Evolutionary conservation across 2,888 invertebrate genomes (phyloP).

Genomic region (Neelides folsomi): DNA sequence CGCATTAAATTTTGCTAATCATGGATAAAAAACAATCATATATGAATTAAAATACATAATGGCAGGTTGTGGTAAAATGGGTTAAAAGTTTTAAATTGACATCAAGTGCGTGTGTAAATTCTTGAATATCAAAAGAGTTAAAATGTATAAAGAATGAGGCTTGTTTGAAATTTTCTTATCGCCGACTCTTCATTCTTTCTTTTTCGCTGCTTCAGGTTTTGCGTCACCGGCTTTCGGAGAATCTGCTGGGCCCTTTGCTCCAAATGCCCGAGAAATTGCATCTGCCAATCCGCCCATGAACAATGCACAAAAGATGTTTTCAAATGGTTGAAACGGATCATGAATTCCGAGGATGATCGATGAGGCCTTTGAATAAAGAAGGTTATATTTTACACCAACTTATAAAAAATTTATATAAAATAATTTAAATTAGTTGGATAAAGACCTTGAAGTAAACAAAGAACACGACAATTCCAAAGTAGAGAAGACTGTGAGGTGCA

Average conservation of each 20-base stretch:
- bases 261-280: slow-evolving; percentile 76
- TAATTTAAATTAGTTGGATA: background rate
- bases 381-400: background rate
- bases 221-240: slow-evolving; percentile 52
- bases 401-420: background rate
- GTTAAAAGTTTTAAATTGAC: too few species aligned
- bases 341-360: slow-evolving; percentile 92
- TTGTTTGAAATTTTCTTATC: too few species aligned
- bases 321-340: slow-evolving; percentile 97
- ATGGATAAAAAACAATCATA: too few species aligned
- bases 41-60: too few species aligned
- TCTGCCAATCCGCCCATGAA: slow-evolving; percentile 99
- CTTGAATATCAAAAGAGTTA: too few species aligned
- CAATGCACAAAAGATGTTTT: slow-evolving; percentile 91
- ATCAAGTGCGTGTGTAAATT: too few species aligned
- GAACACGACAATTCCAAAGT: slow-evolving; percentile 94
- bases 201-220: slow-evolving; percentile 54
- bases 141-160: too few species aligned
- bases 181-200: slow-evolving; percentile 31
- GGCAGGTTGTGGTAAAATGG: too few species aligned
- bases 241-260: slow-evolving; percentile 36
- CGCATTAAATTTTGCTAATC: too few species aligned
- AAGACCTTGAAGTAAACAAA: slow-evolving; percentile 84
- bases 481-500: slow-evolving; percentile 90
- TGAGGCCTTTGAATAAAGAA: slow-evolving; percentile 52